A percentile compares a stretch with the other conserved stretches of the same genome.
Evolutionary conservation across 2,888 invertebrate species (phyloP).

Genomic region (Polydrusus cervinus): DNA sequence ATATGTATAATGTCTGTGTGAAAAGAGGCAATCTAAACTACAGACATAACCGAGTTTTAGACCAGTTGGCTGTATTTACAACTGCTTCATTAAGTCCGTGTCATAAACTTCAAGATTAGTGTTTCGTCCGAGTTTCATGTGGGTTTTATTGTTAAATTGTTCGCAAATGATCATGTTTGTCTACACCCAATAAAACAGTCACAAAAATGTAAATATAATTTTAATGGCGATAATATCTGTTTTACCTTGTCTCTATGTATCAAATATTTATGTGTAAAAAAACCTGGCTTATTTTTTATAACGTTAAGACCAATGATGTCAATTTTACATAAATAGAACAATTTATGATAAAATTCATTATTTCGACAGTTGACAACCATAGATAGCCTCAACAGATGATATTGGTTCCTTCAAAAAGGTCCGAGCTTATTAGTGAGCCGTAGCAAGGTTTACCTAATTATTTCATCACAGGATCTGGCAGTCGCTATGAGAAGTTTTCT

Average conservation of each 20-base stretch:
- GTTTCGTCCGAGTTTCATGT: constrained; percentile 48
- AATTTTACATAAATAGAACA: no score
- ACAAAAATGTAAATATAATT: neutral
- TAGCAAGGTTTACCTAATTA: no score
- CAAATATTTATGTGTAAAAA: no score
- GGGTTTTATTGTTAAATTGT: constrained; percentile 49
- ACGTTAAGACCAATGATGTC: no score
- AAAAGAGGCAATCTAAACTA: constrained; percentile 52
- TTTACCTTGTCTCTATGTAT: neutral
- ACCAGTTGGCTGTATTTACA: constrained; percentile 48
- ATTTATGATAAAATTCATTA: no score
- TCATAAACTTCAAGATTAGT: constrained; percentile 55
- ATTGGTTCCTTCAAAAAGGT: no score
- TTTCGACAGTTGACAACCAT: no score
- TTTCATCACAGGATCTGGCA: no score
- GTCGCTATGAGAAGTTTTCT: no score
- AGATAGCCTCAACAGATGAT: no score
- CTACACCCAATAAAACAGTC: constrained; percentile 21
- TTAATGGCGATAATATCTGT: neutral
- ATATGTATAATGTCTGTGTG: constrained; percentile 50
- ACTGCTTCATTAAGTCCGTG: constrained; percentile 54
- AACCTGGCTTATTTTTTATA: no score
- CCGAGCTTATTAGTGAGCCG: no score
- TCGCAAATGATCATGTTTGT: constrained; percentile 41
- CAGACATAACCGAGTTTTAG: constrained; percentile 51